Conservation (phyloP, 1,140 invertebrate species). For the Eueides isabella region DNA sequence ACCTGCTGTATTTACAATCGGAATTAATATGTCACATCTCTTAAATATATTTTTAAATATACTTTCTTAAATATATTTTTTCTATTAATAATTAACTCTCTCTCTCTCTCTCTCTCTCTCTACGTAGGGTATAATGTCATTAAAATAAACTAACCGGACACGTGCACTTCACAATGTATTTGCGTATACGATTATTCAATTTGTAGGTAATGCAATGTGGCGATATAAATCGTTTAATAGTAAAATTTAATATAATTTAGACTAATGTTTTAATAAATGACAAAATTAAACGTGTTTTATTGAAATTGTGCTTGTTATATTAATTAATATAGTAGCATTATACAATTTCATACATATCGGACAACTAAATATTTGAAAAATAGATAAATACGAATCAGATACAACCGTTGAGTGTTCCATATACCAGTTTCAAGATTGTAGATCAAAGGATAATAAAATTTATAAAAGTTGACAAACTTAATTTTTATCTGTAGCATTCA, state of each 20-base stretch:
- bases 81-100: too few relatives aligned
- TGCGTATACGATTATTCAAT: neutral
- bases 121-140: slow-evolving; percentile 10
- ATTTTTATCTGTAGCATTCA: too few relatives aligned
- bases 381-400: too few relatives aligned
- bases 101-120: too few relatives aligned
- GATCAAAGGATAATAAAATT: too few relatives aligned
- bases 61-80: too few relatives aligned
- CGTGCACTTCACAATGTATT: neutral
- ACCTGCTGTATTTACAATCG: too few relatives aligned
- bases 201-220: neutral
- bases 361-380: neutral
- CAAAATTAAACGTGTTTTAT: neutral
- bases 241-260: neutral
- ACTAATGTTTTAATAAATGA: neutral
- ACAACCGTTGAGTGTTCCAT: too few relatives aligned
- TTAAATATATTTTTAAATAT: too few relatives aligned
- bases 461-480: too few relatives aligned
- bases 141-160: slow-evolving; percentile 23
- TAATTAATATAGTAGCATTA: too few relatives aligned
- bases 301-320: neutral
- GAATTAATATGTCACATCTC: neutral
- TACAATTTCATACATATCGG: neutral
- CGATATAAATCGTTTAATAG: neutral
- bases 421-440: too few relatives aligned